Conservation (phyloP, 2,797 vertebrate species). For the Gambelia wislizenii region DNA sequence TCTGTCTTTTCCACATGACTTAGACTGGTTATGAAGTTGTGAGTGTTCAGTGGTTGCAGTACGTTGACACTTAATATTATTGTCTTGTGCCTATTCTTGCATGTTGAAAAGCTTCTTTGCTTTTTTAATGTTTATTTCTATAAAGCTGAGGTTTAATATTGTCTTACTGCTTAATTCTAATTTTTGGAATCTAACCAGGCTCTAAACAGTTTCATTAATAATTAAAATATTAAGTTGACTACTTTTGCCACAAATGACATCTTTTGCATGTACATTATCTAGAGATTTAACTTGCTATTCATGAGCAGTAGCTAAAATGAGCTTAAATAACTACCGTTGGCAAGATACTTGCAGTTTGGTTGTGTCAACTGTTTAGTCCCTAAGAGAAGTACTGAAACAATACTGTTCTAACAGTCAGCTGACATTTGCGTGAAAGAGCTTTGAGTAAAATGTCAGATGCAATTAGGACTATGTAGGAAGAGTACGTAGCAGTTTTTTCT, state of each 20-base stretch:
- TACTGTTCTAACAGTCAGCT: conserved; percentile 66
- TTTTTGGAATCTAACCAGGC: not conserved
- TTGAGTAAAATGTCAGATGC: conserved; percentile 70
- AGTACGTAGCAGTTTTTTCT: conserved; percentile 66
- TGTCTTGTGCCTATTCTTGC: not conserved
- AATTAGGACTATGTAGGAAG: conserved; percentile 77
- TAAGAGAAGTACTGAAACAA: conserved; percentile 68
- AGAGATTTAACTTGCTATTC: conserved; percentile 6
- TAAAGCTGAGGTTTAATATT: not conserved
- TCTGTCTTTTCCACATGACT: not conserved
- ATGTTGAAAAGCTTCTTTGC: not conserved
- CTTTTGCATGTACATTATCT: not conserved
- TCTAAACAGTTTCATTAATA: not conserved
- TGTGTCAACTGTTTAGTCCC: conserved; percentile 61
- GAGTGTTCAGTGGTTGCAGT: not conserved
- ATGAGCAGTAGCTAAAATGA: not conserved
- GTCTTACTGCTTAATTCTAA: not conserved
- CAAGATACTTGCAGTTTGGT: conserved; percentile 30
- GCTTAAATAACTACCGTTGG: conserved; percentile 38
- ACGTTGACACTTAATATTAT: not conserved
- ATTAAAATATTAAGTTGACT: not conserved
- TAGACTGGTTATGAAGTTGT: not conserved
- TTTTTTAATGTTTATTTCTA: not conserved
- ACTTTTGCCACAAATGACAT: conserved; percentile 24
- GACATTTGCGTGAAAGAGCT: conserved; percentile 67